A percentile compares a stretch with the other conserved stretches of the same genome.
These are phyloP conservation scores for Semotilus atromaculatus DNA, from an alignment of 2,797 vertebrate genomes.

Conservation along the genomic window DNA sequence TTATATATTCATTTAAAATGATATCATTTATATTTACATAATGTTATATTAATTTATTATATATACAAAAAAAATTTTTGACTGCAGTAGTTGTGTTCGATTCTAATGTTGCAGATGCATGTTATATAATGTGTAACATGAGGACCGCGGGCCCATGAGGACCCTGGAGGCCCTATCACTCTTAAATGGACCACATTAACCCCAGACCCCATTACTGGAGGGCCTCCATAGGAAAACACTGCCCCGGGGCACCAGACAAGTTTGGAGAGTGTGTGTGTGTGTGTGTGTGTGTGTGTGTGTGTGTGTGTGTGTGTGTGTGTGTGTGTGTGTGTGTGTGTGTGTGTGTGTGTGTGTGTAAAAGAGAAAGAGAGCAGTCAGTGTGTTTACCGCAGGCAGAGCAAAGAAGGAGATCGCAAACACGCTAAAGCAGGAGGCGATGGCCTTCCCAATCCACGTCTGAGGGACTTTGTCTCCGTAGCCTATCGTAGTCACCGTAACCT, in stretches of 20 bases:
- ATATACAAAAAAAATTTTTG: neutral
- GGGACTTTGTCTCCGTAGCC: slow-evolving; percentile 93
- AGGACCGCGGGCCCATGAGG: slow-evolving; percentile 48
- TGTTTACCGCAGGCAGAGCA: slow-evolving; percentile 89
- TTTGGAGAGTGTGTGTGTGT: neutral
- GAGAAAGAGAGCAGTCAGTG: slow-evolving; percentile 5
- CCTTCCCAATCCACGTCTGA: slow-evolving; percentile 92
- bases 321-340: too few relatives aligned
- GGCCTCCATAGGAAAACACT: slow-evolving; percentile 56
- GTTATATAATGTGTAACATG: slow-evolving; percentile 59
- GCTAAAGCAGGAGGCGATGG: slow-evolving; percentile 92
- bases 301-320: too few relatives aligned
- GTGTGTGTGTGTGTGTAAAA: too few relatives aligned
- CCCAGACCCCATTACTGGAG: slow-evolving; percentile 59
- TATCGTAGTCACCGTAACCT: slow-evolving; percentile 91
- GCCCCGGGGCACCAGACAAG: slow-evolving; percentile 50
- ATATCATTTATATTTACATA: neutral
- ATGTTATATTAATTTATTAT: neutral
- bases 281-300: too few relatives aligned
- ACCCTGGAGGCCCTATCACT: slow-evolving; percentile 53
- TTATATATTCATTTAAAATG: too few relatives aligned
- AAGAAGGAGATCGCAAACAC: slow-evolving; percentile 94
- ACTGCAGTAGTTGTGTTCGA: neutral
- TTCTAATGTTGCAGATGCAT: slow-evolving; percentile 45
- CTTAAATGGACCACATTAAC: slow-evolving; percentile 63